A percentile compares a stretch with the other conserved stretches of the same genome.
Conservation (phyloP, 2,888 invertebrate genomes). For the Megaustenia siamemsis region DNA sequence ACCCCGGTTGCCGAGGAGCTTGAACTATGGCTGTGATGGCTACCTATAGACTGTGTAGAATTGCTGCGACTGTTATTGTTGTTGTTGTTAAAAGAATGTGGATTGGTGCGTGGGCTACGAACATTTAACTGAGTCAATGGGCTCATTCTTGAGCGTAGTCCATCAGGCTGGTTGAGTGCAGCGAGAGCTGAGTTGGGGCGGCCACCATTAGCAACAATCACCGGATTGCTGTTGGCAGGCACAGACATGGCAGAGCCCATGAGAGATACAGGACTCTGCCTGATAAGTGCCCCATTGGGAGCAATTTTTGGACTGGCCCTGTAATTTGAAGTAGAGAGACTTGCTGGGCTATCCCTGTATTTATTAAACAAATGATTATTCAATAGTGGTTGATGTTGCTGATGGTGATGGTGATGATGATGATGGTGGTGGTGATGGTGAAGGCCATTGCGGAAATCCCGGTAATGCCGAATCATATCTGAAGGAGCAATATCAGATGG, state of each 20-base stretch:
- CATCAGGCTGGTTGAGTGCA: slow-evolving; percentile 54
- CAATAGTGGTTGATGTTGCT: slow-evolving; percentile 40
- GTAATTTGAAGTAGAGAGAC: slow-evolving; percentile 46
- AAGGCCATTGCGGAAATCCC: slow-evolving; percentile 92
- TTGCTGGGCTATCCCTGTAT: slow-evolving; percentile 60
- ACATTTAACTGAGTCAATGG: slow-evolving; percentile 69
- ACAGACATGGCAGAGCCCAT: slow-evolving; percentile 61
- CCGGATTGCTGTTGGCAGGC: slow-evolving; percentile 59
- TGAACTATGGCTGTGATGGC: slow-evolving; percentile 72
- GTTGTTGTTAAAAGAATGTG: slow-evolving; percentile 34
- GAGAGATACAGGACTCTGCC: slow-evolving; percentile 58
- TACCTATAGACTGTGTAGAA: slow-evolving; percentile 72
- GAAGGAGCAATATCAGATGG: slow-evolving; percentile 90
- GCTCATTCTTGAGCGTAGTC: slow-evolving; percentile 63
- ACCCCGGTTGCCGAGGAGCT: slow-evolving; percentile 63
- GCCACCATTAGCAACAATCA: slow-evolving; percentile 65
- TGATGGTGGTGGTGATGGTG: slow-evolving; percentile 82
- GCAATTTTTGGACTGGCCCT: slow-evolving; percentile 54
- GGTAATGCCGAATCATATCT: slow-evolving; percentile 97
- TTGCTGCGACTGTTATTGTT: slow-evolving; percentile 62
- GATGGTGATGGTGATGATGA: slow-evolving; percentile 54
- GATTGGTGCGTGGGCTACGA: slow-evolving; percentile 56
- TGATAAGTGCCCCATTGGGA: not conserved
- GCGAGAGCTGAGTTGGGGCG: slow-evolving; percentile 67
- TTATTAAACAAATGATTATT: slow-evolving; percentile 57